Conservation (phyloP, 2,113 vertebrate species). For the Turnix velox region DNA sequence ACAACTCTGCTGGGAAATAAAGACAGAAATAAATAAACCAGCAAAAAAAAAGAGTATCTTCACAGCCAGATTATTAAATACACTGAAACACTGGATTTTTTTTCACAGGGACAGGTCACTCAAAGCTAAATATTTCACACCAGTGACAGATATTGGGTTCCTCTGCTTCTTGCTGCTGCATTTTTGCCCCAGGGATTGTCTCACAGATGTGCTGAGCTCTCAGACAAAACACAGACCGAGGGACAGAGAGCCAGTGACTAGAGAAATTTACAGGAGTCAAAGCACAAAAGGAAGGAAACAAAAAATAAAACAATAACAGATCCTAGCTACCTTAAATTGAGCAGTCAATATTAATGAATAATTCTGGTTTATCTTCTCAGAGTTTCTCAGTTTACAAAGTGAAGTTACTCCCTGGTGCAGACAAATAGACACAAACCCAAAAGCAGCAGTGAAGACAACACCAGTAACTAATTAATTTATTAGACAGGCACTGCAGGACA, state of each 20-base stretch:
- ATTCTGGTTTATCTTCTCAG: neutral
- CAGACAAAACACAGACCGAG: neutral
- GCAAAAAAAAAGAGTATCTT: neutral
- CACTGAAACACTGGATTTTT: neutral
- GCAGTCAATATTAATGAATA: neutral
- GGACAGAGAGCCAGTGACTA: neutral
- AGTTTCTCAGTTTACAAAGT: neutral
- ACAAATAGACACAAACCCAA: neutral
- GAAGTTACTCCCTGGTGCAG: neutral
- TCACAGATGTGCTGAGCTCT: neutral
- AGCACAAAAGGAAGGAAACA: neutral
- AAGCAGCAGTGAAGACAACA: neutral
- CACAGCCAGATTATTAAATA: neutral
- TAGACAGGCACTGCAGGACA: neutral
- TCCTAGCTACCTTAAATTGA: neutral
- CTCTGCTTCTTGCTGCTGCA: neutral
- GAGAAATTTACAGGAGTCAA: accelerated
- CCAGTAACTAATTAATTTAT: neutral
- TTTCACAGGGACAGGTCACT: neutral
- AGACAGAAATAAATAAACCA: neutral
- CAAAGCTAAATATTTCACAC: neutral
- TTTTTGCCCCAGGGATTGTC: neutral
- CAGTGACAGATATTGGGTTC: accelerated
- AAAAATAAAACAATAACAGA: neutral
- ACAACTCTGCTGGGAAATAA: neutral